Percentiles rank a stretch among this genome's conserved stretches.
Conservation (phyloP, 2,888 invertebrate species). For the Lepidocyrtoides sp. region DNA sequence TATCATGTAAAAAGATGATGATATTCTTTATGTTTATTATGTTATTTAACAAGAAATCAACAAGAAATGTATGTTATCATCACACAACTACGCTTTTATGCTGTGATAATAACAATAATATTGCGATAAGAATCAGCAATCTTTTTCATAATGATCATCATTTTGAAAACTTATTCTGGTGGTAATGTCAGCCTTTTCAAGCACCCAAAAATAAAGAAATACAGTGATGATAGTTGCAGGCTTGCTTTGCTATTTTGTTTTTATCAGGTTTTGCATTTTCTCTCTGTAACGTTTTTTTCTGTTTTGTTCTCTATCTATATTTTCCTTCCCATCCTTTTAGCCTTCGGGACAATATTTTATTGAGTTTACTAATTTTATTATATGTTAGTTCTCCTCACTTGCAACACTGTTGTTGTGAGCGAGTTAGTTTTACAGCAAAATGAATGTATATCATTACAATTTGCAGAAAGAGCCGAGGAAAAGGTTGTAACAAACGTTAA, state of each 20-base stretch:
- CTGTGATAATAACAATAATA: conserved; percentile 68
- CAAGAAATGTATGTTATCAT: conserved; percentile 15
- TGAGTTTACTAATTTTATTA: conserved; percentile 72
- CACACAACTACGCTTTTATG: conserved; percentile 50
- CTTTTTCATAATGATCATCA: conserved; percentile 43
- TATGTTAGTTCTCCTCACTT: conserved; percentile 49
- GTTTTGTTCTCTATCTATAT: background rate
- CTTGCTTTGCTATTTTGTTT: too few relatives aligned
- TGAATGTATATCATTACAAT: conserved; percentile 59
- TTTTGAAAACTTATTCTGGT: conserved; percentile 11
- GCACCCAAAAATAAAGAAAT: background rate
- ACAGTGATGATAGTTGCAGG: too few relatives aligned
- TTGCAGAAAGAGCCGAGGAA: conserved; percentile 52
- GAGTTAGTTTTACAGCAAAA: too few relatives aligned
- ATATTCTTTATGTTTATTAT: conserved; percentile 22
- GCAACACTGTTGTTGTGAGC: background rate
- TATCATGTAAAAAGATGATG: conserved; percentile 22
- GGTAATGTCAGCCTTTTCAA: background rate
- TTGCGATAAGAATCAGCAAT: conserved; percentile 29
- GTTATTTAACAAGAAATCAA: conserved; percentile 52
- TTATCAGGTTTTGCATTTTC: conserved; percentile 5
- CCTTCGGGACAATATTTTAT: conserved; percentile 62
- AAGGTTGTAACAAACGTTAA: background rate
- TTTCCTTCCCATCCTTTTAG: conserved; percentile 2
- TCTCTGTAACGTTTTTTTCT: background rate